A percentile compares a stretch with the other conserved stretches of the same genome.
phyloP scores from a whole-genome alignment of 2,113 vertebrate species.

The Otocyon megalotis region DNA sequence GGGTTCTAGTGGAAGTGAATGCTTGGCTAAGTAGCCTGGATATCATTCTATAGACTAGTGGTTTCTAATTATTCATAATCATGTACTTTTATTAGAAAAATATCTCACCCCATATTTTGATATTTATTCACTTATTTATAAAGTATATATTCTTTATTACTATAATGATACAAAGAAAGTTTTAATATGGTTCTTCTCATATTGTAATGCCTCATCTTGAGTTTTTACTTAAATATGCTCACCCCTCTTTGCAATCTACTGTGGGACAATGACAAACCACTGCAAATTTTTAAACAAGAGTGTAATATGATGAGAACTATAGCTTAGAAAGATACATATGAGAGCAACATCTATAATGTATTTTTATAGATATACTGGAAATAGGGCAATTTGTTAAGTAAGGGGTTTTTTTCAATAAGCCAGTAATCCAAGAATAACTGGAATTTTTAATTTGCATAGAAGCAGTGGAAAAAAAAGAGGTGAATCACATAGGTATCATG shows the following conservation, averaged over 20 bases:
- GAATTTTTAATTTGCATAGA: neutral
- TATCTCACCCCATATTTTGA: neutral
- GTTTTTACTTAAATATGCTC: neutral
- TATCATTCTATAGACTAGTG: neutral
- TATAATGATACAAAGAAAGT: neutral
- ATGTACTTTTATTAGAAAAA: neutral
- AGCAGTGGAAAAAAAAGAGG: neutral
- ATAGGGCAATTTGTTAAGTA: neutral
- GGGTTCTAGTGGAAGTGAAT: neutral
- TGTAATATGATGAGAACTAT: neutral
- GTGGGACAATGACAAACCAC: neutral
- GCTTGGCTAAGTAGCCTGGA: neutral
- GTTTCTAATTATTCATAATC: slow-evolving; percentile 23
- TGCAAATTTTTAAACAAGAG: slow-evolving; percentile 17
- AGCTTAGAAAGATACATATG: neutral
- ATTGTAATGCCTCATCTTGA: neutral
- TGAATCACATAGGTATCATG: neutral
- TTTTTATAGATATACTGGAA: neutral
- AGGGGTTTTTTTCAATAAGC: neutral
- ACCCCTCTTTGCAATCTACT: neutral
- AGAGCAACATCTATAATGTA: slow-evolving; percentile 2
- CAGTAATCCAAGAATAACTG: neutral
- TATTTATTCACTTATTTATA: neutral
- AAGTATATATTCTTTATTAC: neutral
- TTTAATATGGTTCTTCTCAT: neutral